Conservation (phyloP, 2,888 invertebrate genomes). For the Archips xylosteana region DNA sequence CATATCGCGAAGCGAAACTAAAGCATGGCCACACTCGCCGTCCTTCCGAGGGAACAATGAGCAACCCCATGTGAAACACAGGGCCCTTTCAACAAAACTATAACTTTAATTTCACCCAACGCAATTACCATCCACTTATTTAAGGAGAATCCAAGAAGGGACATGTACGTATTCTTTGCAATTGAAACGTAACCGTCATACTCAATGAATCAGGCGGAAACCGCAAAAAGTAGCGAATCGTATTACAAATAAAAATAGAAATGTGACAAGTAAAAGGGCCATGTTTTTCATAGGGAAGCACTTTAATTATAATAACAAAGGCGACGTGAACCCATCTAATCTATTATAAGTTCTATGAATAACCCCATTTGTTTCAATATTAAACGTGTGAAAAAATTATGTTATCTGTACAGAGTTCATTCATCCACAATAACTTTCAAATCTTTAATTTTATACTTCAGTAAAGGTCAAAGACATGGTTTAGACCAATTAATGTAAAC, state of each 20-base stretch:
- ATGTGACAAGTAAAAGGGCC: slow-evolving; percentile 52
- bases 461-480: slow-evolving; percentile 23
- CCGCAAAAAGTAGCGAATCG: slow-evolving; percentile 82
- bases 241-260: slow-evolving; percentile 70
- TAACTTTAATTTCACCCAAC: slow-evolving; percentile 49
- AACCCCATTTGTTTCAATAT: slow-evolving; percentile 19
- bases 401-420: slow-evolving; percentile 38
- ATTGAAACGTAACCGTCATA: slow-evolving; percentile 82
- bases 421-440: slow-evolving; percentile 32
- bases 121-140: slow-evolving; percentile 54
- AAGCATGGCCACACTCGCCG: not conserved
- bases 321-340: slow-evolving; percentile 26
- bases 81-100: slow-evolving; percentile 44
- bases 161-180: slow-evolving; percentile 67
- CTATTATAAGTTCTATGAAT: slow-evolving; percentile 8
- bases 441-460: slow-evolving; percentile 17
- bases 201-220: slow-evolving; percentile 78
- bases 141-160: slow-evolving; percentile 60
- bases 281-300: slow-evolving; percentile 28
- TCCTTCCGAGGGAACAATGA: slow-evolving; percentile 40
- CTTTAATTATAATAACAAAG: slow-evolving; percentile 35
- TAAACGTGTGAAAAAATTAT: slow-evolving; percentile 21
- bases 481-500: slow-evolving; percentile 17
- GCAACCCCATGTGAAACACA: slow-evolving; percentile 61
- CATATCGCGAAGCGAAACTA: slow-evolving; percentile 6